Conservation (phyloP, 2,888 invertebrate species). For the Hybos culiciformis region DNA sequence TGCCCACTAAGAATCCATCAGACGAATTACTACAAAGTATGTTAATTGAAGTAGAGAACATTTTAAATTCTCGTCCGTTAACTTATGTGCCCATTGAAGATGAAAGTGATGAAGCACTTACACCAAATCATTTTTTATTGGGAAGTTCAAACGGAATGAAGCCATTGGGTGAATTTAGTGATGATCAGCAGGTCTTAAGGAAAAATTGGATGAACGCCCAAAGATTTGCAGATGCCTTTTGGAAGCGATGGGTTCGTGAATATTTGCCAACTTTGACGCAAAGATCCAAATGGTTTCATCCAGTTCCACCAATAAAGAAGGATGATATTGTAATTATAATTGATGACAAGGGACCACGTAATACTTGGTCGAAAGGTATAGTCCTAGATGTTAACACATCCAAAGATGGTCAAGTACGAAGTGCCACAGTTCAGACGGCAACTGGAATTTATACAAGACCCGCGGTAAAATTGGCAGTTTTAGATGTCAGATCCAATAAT, state of each 20-base stretch:
- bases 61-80: constrained; percentile 15
- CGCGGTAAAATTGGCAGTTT: constrained; percentile 8
- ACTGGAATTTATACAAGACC: constrained; percentile 8
- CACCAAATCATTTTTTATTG: constrained; percentile 17
- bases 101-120: constrained; percentile 13
- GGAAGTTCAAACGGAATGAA: constrained; percentile 7
- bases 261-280: constrained; percentile 15
- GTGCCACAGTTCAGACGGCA: constrained; percentile 5
- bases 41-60: constrained; percentile 10
- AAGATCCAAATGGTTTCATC: constrained; percentile 12
- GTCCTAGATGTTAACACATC: constrained; percentile 5
- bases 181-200: constrained; percentile 1
- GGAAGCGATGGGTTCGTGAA: constrained; percentile 16
- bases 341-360: constrained; percentile 11
- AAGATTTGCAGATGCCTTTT: constrained; percentile 8
- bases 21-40: constrained; percentile 13
- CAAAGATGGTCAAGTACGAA: constrained; percentile 10
- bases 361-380: constrained; percentile 13
- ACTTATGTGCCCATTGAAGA: constrained; percentile 6
- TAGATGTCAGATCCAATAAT: constrained; percentile 1
- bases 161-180: not conserved
- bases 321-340: constrained; percentile 13
- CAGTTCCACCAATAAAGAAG: constrained; percentile 4
- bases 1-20: constrained; percentile 12
- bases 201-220: constrained; percentile 7